Base-by-base conservation (phyloP, 2,888 invertebrate species). In the Acleris laterana region DNA sequence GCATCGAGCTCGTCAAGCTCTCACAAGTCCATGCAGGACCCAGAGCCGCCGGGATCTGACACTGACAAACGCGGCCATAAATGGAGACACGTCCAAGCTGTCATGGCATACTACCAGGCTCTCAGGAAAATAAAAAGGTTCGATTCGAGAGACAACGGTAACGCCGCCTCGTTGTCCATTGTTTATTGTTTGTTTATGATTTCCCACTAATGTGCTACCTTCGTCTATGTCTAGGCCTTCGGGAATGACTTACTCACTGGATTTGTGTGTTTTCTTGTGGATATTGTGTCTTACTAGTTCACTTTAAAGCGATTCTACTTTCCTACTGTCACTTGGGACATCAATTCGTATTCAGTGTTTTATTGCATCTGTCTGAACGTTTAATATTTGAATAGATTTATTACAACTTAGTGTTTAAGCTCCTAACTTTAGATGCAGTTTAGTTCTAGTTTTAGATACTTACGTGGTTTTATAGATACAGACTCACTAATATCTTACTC, bases 121-220 rank as follows among this genome's bases (percentile, higher is more conserved):
- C 95, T 97, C 87, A 95, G 97, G 94, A 96, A 96, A 94, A 97
- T 97, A 93, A 97, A 97, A 96, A 97, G 97, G 97, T 96, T 94
- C 92, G 94, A 83, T 80, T 74, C 75, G 74, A 74, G 77, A 75
- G 77, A 75, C 78, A 73, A 85, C 80, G 86, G 84, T 86, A 85
- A 85, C 76, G 80, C 83, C 84, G 82, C 81, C 83, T 83, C 85
- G 87, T 84, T 88, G 87, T 88, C 86, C 74, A 80, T 88, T 85
- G 75, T 84, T 81, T 81, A 78, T 81, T 89, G 85, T 89, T 85
- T 89, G 85, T 90, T 85, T 89, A 81, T 82, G 69, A 79, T 87
- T 86, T 87, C 83, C 85, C 85, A 87, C 84, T 90, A 77, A 84
- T 85, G 82, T 87, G 84, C 82, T 85, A 85, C 83, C 87, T 89